Percentiles rank a stretch among this genome's conserved stretches.
These are phyloP conservation scores for Nezara viridula DNA, from an alignment of 2,888 invertebrate species.

Conservation along the genomic window DNA sequence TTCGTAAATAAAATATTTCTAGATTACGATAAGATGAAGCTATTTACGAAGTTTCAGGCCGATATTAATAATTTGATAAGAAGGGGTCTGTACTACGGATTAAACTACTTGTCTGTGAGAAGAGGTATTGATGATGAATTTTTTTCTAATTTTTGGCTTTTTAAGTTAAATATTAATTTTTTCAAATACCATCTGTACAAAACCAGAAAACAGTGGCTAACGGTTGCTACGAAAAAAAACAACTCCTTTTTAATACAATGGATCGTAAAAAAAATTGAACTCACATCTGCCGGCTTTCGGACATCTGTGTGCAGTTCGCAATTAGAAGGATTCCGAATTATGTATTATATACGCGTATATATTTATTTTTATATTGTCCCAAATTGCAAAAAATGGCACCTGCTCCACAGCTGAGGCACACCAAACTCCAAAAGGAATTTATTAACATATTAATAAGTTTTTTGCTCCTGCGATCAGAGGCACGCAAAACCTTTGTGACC, in stretches of 20 bases:
- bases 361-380: conserved; percentile 3
- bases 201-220: neutral
- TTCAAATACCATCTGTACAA: neutral
- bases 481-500: neutral
- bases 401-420: neutral
- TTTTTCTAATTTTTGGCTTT: too few species aligned
- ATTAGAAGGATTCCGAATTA: neutral
- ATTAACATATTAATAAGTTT: neutral
- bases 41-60: too few species aligned
- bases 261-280: neutral
- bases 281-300: neutral
- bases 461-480: neutral
- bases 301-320: neutral
- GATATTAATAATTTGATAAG: too few species aligned
- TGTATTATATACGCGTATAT: neutral
- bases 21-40: too few species aligned
- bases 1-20: too few species aligned
- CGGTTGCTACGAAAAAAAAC: neutral
- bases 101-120: too few species aligned
- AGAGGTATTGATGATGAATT: too few species aligned
- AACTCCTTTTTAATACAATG: neutral
- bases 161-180: too few species aligned
- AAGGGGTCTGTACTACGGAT: too few species aligned
- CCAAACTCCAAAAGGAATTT: neutral
- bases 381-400: conserved; percentile 16